Base-by-base conservation (phyloP, 2,113 vertebrate species). In the Abramis brama region DNA sequence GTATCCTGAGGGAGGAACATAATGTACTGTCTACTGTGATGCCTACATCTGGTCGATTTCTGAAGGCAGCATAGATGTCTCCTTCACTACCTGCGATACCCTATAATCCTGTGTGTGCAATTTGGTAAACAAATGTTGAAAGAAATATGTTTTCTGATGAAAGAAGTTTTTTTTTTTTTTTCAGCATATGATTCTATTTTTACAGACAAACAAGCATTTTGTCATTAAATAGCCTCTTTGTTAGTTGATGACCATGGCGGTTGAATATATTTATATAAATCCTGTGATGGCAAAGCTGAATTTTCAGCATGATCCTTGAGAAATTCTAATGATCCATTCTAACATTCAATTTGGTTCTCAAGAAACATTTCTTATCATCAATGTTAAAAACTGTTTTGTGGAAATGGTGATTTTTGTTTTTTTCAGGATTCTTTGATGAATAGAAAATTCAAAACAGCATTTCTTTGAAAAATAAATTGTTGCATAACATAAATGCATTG, bases 21-120 rank as follows among this genome's bases (percentile, higher is more conserved):
- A 75, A 75, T 75, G 71, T 75, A 75, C 71, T 8, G 71, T 47
- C 43, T 47, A 75, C n/a, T 15, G 50, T 12, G 21, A 60, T 87
- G 79, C 82, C 87, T 60, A 45, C 79, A 79, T 43, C 77, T 79
- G 55, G 11, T 25, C 7, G 55, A 60, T 79, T 79, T 79, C 57
- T 60, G 55, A 43, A n/a, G 12, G 7, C 33, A 15, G 23, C 77
- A 43, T 12, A 79, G 77, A 79, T 79, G 55, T 79, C 36, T 43
- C 77, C 30, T 21, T 33, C 50, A 78, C 19, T 39, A 23, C 55
- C 5, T 73, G 19, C 1, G 10, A 23, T 11, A 45, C 21, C 66
- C 64, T 17, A 43, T 43, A 43, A 73, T 43, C 9, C 5, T 6
- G 0, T 57, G 52, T 57, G 27, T 23, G 30, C 17, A 78, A 33